Percentiles rank a stretch among this genome's conserved stretches.
Conservation (phyloP, 2,797 vertebrate genomes). For the Sebastes nivosus region DNA sequence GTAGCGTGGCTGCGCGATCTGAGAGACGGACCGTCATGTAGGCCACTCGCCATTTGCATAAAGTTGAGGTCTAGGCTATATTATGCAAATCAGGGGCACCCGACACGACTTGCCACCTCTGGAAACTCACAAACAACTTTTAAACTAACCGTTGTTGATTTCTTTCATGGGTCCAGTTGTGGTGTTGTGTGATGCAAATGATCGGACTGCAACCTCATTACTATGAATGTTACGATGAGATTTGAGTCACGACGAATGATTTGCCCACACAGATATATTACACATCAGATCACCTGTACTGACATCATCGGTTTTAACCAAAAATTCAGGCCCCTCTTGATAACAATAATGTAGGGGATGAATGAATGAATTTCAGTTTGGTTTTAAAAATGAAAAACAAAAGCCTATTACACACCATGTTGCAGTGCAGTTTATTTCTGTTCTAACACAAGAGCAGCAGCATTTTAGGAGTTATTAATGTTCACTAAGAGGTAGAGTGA, state of each 20-base stretch:
- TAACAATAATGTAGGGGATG: neutral
- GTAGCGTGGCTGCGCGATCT: too few relatives aligned
- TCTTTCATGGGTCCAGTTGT: too few relatives aligned
- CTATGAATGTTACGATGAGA: neutral
- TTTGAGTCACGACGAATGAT: neutral
- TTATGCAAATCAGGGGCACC: too few relatives aligned
- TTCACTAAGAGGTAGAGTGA: slow-evolving; percentile 11
- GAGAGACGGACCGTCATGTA: too few relatives aligned
- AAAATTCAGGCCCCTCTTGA: neutral
- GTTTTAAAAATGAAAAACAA: neutral
- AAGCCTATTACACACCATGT: neutral
- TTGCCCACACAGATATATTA: neutral
- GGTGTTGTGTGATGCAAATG: neutral
- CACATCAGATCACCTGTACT: neutral
- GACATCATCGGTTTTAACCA: neutral
- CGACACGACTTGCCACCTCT: too few relatives aligned
- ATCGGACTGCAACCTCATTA: neutral
- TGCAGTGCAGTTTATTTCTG: neutral
- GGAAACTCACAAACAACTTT: too few relatives aligned
- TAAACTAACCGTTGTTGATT: too few relatives aligned
- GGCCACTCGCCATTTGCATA: too few relatives aligned
- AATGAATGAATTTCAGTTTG: neutral
- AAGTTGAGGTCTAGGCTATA: too few relatives aligned
- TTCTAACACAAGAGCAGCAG: neutral
- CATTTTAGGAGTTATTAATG: slow-evolving; percentile 4